Percentiles rank a stretch among this genome's conserved stretches.
phyloP scores from a whole-genome alignment of 2,113 vertebrate genomes.

The Tachycineta bicolor region DNA sequence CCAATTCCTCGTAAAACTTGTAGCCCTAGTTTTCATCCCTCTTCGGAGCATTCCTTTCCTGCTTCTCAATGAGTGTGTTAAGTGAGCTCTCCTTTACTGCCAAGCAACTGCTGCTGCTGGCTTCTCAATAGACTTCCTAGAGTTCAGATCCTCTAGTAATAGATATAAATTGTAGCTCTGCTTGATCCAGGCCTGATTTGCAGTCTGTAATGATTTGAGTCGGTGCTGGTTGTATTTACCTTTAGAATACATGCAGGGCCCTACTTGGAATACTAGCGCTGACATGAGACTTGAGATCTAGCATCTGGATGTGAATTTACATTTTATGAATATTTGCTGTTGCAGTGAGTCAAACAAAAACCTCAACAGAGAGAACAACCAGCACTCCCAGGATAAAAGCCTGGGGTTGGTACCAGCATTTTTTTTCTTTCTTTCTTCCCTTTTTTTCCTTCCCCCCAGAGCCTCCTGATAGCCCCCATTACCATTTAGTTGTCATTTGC shows the following conservation, averaged over 20 bases:
- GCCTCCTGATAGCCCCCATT: not conserved
- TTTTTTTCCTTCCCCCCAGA: not conserved
- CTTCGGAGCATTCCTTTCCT: not conserved
- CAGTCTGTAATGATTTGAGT: not conserved
- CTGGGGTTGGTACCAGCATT: not conserved
- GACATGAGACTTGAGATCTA: not conserved
- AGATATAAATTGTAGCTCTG: not conserved
- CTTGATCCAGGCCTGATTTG: not conserved
- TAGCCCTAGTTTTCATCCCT: not conserved
- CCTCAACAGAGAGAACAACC: not conserved
- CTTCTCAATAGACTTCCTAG: not conserved
- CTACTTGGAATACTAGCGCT: not conserved
- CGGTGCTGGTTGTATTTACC: not conserved
- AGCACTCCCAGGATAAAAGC: not conserved
- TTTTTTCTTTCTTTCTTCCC: not conserved
- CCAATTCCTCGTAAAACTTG: not conserved
- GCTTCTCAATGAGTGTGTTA: not conserved
- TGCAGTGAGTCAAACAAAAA: not conserved
- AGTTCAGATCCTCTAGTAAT: not conserved
- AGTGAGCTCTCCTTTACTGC: not conserved
- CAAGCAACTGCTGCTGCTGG: not conserved
- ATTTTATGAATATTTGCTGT: not conserved
- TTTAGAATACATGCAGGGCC: not conserved
- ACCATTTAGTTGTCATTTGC: not conserved
- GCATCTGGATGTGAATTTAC: not conserved